Percentiles rank a stretch among this genome's conserved stretches.
phyloP scores from a whole-genome alignment of 2,797 vertebrate genomes.

The Mycteria americana region DNA sequence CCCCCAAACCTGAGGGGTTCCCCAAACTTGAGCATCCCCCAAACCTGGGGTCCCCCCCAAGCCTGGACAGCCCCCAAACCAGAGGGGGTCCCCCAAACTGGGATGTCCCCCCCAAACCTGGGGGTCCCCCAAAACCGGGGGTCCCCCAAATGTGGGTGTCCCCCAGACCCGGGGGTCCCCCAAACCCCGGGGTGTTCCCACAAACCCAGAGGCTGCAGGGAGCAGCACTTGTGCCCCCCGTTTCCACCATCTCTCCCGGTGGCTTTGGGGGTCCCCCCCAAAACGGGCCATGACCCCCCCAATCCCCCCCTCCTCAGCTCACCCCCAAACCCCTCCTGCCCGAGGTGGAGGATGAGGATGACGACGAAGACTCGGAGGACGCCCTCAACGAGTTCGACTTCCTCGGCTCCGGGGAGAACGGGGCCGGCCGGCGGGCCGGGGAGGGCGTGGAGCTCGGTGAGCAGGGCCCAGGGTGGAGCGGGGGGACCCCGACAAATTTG shows the following conservation, averaged over 20 bases:
- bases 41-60: no score
- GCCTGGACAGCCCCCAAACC: no score
- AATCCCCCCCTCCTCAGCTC: constrained; percentile 9
- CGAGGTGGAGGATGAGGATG: constrained; percentile 88
- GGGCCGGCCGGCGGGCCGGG: neutral
- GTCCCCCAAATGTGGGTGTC: neutral
- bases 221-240: neutral
- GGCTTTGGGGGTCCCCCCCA: neutral
- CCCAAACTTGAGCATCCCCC: no score
- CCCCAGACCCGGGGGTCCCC: neutral
- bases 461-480: neutral
- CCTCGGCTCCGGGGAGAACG: constrained; percentile 88
- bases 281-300: neutral
- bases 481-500: neutral
- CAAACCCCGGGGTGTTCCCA: neutral
- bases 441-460: neutral
- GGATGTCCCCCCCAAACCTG: no score
- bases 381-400: constrained; percentile 91
- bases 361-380: constrained; percentile 90
- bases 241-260: neutral
- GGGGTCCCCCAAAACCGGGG: no score
- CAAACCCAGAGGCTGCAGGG: neutral
- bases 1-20: no score
- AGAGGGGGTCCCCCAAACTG: no score
- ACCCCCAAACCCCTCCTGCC: constrained; percentile 82